Conservation (phyloP, 2,797 vertebrate genomes). For the Megalops cyprinoides region DNA sequence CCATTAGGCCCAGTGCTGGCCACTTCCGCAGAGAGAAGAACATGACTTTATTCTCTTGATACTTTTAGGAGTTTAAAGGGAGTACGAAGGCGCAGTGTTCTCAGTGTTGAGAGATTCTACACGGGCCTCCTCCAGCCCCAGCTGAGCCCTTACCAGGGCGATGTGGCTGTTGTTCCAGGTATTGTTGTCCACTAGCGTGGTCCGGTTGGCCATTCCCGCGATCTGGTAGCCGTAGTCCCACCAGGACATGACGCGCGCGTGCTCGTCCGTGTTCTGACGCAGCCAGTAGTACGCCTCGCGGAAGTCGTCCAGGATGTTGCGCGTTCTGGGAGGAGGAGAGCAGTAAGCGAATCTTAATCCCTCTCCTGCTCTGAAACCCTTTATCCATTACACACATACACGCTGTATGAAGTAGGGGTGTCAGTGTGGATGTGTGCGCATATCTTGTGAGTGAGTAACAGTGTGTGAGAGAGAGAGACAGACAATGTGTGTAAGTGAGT, state of each 20-base stretch:
- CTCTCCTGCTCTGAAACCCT: too few species aligned
- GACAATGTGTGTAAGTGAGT: too few species aligned
- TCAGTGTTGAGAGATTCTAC: too few species aligned
- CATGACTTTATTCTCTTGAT: background rate
- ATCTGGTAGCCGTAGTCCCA: slow-evolving; percentile 99
- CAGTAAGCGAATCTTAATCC: background rate
- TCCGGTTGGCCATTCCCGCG: slow-evolving; percentile 97
- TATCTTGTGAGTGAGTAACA: too few species aligned
- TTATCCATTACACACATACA: background rate
- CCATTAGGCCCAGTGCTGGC: background rate
- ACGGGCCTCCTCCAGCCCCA: too few species aligned
- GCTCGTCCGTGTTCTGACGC: slow-evolving; percentile 96
- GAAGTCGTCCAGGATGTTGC: slow-evolving; percentile 98
- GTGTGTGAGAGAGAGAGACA: too few species aligned
- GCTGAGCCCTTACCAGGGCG: slow-evolving; percentile 95
- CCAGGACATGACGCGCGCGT: slow-evolving; percentile 97
- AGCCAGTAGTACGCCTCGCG: slow-evolving; percentile 99
- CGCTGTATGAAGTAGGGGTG: too few species aligned
- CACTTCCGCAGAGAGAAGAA: background rate
- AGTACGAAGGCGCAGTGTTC: background rate
- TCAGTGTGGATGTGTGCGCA: too few species aligned
- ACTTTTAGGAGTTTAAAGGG: background rate
- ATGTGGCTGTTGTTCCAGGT: slow-evolving; percentile 99
- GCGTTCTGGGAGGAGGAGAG: slow-evolving; percentile 73
- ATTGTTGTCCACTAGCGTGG: slow-evolving; percentile 96